Conservation (phyloP, 2,888 invertebrate genomes). For the Noctua janthina region DNA sequence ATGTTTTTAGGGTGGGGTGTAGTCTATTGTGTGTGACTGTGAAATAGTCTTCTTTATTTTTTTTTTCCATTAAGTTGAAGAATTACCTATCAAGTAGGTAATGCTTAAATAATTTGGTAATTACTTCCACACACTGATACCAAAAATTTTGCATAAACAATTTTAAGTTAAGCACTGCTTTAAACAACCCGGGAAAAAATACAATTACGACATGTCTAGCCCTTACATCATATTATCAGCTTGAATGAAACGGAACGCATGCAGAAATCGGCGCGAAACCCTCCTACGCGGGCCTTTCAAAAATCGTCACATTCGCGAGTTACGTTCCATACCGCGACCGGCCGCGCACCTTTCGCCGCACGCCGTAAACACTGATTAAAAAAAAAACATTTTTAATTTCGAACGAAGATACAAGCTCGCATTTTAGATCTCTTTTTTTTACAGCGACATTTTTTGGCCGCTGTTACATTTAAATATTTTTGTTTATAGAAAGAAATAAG, state of each 20-base stretch:
- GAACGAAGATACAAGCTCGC: slow-evolving; percentile 45
- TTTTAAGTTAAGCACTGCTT: neutral
- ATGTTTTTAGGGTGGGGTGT: too few relatives aligned
- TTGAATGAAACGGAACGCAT: slow-evolving; percentile 82
- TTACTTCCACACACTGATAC: neutral
- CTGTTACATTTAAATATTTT: slow-evolving; percentile 35
- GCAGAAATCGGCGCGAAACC: slow-evolving; percentile 86
- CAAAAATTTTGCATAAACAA: neutral
- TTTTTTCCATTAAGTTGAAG: neutral
- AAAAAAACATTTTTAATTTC: slow-evolving; percentile 60
- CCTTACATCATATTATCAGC: slow-evolving; percentile 22
- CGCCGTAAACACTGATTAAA: slow-evolving; percentile 64
- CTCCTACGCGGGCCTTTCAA: slow-evolving; percentile 91
- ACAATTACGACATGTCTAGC: neutral
- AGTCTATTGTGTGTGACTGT: too few relatives aligned
- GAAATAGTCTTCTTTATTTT: neutral
- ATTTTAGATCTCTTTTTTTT: slow-evolving; percentile 14
- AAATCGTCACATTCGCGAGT: slow-evolving; percentile 84
- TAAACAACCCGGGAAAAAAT: neutral
- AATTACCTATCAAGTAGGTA: neutral
- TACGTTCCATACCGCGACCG: slow-evolving; percentile 81
- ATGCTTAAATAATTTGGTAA: neutral
- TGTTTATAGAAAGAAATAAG: slow-evolving; percentile 34
- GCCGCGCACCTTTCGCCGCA: slow-evolving; percentile 86
- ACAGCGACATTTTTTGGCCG: neutral